A percentile compares a stretch with the other conserved stretches of the same genome.
These are phyloP conservation scores for Drosophila pullipes DNA, from an alignment of 2,888 invertebrate species.

Conservation along the genomic window DNA sequence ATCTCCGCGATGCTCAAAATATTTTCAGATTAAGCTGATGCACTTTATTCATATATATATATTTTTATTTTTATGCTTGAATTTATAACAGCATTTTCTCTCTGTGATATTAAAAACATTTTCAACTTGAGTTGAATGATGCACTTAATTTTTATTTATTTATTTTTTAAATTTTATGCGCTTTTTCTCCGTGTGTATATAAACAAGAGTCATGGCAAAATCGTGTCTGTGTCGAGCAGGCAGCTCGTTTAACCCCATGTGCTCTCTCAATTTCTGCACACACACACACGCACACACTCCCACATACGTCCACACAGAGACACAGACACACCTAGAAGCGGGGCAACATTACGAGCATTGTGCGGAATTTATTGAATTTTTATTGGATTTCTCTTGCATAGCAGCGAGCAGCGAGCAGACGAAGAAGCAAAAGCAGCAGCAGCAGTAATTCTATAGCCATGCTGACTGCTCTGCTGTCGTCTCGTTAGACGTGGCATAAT, in stretches of 20 bases:
- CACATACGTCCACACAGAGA: not conserved
- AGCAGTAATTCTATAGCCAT: constrained; percentile 47
- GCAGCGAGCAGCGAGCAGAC: constrained; percentile 11
- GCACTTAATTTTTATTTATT: not conserved
- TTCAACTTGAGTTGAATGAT: not conserved
- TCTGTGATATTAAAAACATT: not conserved
- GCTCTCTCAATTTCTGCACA: constrained; percentile 22
- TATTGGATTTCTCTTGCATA: constrained; percentile 74
- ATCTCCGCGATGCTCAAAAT: not conserved
- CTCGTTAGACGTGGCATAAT: constrained; percentile 81
- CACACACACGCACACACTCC: constrained; percentile 5
- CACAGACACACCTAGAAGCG: constrained; percentile 22
- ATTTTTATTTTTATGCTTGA: not conserved
- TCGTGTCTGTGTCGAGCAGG: constrained; percentile 38
- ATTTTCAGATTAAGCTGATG: not conserved
- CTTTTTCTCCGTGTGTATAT: not conserved
- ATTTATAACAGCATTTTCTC: not conserved
- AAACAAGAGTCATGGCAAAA: constrained; percentile 47
- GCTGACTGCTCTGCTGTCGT: constrained; percentile 68
- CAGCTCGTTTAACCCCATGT: constrained; percentile 65
- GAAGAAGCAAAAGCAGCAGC: constrained; percentile 1
- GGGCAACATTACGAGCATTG: constrained; percentile 66
- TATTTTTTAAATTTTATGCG: not conserved
- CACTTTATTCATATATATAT: not conserved
- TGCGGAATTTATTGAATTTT: constrained; percentile 82